A percentile compares a stretch with the other conserved stretches of the same genome.
Conservation (phyloP, 2,888 invertebrate species). For the Smittia aterrima region DNA sequence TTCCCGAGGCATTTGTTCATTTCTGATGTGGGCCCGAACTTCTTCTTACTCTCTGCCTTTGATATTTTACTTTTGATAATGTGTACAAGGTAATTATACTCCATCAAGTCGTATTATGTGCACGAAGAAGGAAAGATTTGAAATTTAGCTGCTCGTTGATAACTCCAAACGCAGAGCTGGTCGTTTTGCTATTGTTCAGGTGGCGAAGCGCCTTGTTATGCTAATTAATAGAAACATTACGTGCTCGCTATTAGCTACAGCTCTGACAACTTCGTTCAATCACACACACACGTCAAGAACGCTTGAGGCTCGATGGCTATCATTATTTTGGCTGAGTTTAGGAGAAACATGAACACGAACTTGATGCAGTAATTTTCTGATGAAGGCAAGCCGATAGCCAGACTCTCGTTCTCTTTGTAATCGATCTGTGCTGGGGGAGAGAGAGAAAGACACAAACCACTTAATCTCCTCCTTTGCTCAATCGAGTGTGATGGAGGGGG, state of each 20-base stretch:
- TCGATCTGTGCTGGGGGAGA: neutral
- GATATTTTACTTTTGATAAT: slow-evolving; percentile 29
- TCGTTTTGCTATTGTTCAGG: neutral
- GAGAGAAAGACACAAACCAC: slow-evolving; percentile 5
- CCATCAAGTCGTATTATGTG: slow-evolving; percentile 23
- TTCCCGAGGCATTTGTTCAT: neutral
- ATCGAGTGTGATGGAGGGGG: neutral
- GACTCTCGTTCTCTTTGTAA: neutral
- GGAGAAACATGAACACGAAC: neutral
- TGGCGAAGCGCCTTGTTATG: neutral
- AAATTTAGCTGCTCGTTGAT: slow-evolving; percentile 7
- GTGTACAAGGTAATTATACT: slow-evolving; percentile 22
- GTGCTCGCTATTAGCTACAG: neutral
- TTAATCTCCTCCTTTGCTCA: neutral
- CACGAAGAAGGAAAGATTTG: slow-evolving; percentile 15
- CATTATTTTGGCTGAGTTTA: neutral
- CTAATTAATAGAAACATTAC: slow-evolving; percentile 18
- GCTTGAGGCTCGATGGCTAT: neutral
- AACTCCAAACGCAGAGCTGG: neutral
- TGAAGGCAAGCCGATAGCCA: neutral
- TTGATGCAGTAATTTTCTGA: slow-evolving; percentile 16
- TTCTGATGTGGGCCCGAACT: neutral
- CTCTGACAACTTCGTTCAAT: neutral
- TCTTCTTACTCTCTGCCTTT: neutral
- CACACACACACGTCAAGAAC: neutral